Percentiles rank a stretch among this genome's conserved stretches.
phyloP scores from a whole-genome alignment of 2,113 vertebrate species.

The Bucco capensis region DNA sequence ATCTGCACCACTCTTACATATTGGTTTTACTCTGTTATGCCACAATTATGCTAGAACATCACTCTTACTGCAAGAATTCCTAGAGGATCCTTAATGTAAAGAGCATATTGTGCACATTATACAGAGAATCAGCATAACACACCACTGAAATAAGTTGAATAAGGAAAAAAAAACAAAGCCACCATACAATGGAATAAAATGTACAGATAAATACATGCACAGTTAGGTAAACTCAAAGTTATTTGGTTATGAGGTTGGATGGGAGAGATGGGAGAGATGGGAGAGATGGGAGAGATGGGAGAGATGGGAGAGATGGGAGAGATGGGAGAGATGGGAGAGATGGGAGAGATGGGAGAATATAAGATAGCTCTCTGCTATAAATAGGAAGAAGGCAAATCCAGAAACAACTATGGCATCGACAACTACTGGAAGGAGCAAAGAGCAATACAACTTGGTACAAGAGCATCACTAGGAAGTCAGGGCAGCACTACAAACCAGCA shows the following conservation, averaged over 20 bases:
- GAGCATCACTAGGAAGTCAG: neutral
- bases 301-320: no score
- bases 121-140: neutral
- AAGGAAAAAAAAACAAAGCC: neutral
- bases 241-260: neutral
- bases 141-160: neutral
- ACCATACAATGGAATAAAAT: neutral
- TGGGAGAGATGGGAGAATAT: neutral
- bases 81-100: neutral
- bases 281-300: no score
- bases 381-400: neutral
- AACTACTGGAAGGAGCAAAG: neutral
- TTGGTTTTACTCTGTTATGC: neutral
- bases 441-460: neutral
- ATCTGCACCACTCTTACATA: neutral
- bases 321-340: no score
- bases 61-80: neutral
- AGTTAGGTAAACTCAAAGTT: neutral
- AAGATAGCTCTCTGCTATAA: neutral
- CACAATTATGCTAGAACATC: neutral
- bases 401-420: neutral
- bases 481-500: neutral
- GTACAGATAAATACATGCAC: neutral
- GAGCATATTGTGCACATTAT: neutral
- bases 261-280: no score